Evolutionary conservation across 2,888 invertebrate species (phyloP), one percentile per base, ranked within the genome.

Genomic region (Xylota sylvarum): DNA sequence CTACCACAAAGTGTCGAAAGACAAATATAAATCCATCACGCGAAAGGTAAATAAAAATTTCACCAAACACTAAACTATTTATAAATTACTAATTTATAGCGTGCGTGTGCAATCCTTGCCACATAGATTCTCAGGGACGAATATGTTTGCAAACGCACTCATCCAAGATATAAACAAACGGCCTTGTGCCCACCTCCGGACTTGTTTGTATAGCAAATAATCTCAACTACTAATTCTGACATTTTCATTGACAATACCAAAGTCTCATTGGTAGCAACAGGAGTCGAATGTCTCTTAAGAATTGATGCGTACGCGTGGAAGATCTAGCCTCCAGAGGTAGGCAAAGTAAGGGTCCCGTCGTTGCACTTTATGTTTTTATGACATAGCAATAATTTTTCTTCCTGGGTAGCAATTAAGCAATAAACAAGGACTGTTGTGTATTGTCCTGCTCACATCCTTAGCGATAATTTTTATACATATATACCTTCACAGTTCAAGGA

Each of bases 291-390:
- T 56, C n/a, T 56, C n/a, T 48, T 81, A 52, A 46, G 52, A 50
- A 73, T 67, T 76, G 74, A 87, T 90, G 88, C 90, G 90, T 89
- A 90, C 91, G 91, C 89, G 86, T 82, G 83, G 58, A 73, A 65
- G 50, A 55, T 14, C 17, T 32, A 17, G 7, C 32, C 52, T 46
- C 37, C 9, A 12, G 10, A 58, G 72, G 55, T 83, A 70, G 67
- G 76, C 80, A 81, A 90, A 64, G 88, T 43, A 35, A 43, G 43
- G 43, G 4, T 43, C 92, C 91, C 89, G 91, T 90, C 88, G 90
- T 86, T 89, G 40, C 87, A 88, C 90, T 92, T 91, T 91, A 92
- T 92, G 89, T 87, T 90, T 92, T 92, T 91, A 92, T 88, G 90
- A 89, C 89, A 88, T 89, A 90, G 89, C 90, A 90, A 92, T 91